Base-by-base conservation (phyloP, 2,113 vertebrate species). In the Sinocyclocheilus rhinocerous region DNA sequence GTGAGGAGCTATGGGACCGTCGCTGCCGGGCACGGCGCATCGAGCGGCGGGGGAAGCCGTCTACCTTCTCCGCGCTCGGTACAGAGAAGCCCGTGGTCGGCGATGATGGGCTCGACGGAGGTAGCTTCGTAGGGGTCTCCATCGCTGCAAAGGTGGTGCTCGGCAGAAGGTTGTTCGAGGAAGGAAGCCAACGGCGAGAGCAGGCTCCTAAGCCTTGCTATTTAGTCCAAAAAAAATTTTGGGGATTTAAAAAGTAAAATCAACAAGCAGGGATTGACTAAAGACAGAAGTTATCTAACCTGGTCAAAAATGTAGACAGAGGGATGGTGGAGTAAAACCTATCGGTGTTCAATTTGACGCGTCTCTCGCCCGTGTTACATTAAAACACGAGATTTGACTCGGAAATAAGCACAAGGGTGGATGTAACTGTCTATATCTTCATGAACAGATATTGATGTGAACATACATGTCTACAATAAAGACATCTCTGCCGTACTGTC, bases 61-160 rank as follows among this genome's bases (percentile, higher is more conserved):
- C 97, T 92, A 98, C 97, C 87, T 98, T 98, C 91, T 98, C 97
- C 0, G 97, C 96, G 1, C 96, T 97, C 10, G 96, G 96, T 87
- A 98, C 97, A 4, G 97, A 97, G 90, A 97, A 95, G 88, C 96
- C 96, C 0, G 96, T 97, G 84, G 96, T 97, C 0, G 97, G 97
- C n/a, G 97, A 97, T 13, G 96, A 97, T 48, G 97, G 97, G 91
- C 96, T 97, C 89, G 96, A 95, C 0, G 96, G 96, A 6, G 97
- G 96, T 86, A 97, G 94, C 93, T 97, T 98, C 69, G 97, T 97
- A 87, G 89, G 89, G 76, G 89, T 94, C 93, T 95, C 93, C 94
- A 95, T 94, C 36, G 80, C 85, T 84, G 85, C 81, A 9, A 67
- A 57, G 61, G 61, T 81, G 69, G 61, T 39, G 67, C 67, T 87